These are phyloP conservation scores for Callyntrura sp. DNA, from an alignment of 2,888 invertebrate genomes.

Conservation along the genomic window DNA sequence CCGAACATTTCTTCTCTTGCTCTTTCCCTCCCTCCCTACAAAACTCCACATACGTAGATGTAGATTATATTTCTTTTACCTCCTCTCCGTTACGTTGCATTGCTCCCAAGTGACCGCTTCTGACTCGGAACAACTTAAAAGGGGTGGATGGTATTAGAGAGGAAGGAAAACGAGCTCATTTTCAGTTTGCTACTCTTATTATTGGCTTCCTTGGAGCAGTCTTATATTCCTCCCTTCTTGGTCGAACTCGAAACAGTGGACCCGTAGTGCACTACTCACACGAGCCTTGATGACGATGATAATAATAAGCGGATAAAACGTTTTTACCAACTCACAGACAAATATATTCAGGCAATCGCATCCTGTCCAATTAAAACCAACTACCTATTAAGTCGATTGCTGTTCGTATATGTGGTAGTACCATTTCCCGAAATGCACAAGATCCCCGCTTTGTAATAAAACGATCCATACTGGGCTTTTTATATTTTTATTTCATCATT, in stretches of 20 bases:
- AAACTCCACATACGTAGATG: conserved; percentile 64
- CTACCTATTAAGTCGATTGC: neutral
- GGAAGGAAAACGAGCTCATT: conserved; percentile 26
- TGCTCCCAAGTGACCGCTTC: conserved; percentile 67
- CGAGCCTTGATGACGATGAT: conserved; percentile 9
- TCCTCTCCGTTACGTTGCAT: conserved; percentile 64
- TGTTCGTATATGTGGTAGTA: neutral
- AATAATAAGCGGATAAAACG: too few relatives aligned
- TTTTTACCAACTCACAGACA: too few relatives aligned
- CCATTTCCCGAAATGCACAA: neutral
- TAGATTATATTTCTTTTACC: conserved; percentile 72
- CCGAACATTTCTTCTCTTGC: conserved; percentile 25
- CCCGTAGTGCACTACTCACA: neutral
- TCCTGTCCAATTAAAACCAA: conserved; percentile 14
- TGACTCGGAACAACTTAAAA: conserved; percentile 12
- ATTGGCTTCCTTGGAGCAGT: neutral
- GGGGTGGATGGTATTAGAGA: conserved; percentile 25
- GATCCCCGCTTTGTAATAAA: too few relatives aligned
- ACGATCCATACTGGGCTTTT: too few relatives aligned
- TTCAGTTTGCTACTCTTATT: conserved; percentile 54
- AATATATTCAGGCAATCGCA: conserved; percentile 42
- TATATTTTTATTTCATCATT: too few relatives aligned
- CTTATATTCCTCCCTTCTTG: neutral
- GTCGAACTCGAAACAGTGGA: neutral
- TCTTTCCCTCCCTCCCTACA: too few relatives aligned